Evolutionary conservation across 2,888 invertebrate genomes (phyloP).

Genomic region (Dynastes maya): DNA sequence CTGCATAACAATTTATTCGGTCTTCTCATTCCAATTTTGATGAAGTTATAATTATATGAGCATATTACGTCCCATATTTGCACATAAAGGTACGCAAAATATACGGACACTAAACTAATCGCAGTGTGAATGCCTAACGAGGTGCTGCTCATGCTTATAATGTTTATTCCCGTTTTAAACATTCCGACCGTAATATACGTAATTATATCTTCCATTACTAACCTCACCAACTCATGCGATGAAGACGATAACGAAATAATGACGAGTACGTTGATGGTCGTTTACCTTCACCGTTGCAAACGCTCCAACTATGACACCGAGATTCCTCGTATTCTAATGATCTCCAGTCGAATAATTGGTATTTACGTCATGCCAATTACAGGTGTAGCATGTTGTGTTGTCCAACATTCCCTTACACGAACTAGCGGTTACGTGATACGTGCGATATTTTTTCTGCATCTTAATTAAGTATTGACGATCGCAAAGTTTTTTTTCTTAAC

Average conservation of each 20-base stretch:
- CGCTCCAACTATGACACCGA: background rate
- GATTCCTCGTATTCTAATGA: slow-evolving; percentile 20
- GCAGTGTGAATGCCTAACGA: too few relatives aligned
- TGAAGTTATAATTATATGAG: too few relatives aligned
- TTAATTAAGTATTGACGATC: slow-evolving; percentile 16
- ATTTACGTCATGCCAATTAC: slow-evolving; percentile 36
- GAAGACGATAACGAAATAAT: background rate
- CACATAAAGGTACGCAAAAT: too few relatives aligned
- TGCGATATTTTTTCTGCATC: slow-evolving; percentile 24
- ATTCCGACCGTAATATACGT: too few relatives aligned
- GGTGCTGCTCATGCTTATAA: too few relatives aligned
- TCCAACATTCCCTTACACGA: slow-evolving; percentile 37
- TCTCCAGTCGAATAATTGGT: slow-evolving; percentile 17
- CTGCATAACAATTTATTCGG: too few relatives aligned
- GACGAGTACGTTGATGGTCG: slow-evolving; percentile 10
- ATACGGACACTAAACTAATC: too few relatives aligned
- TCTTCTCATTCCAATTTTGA: too few relatives aligned
- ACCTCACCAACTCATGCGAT: background rate
- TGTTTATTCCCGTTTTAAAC: slow-evolving; percentile 1
- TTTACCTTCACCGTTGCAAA: slow-evolving; percentile 18
- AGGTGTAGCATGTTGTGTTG: slow-evolving; percentile 24
- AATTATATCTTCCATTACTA: background rate
- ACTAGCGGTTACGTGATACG: slow-evolving; percentile 32
- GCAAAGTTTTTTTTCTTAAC: background rate
- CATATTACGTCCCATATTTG: too few relatives aligned